Conservation (phyloP, 2,113 vertebrate species). For the Picathartes gymnocephalus region DNA sequence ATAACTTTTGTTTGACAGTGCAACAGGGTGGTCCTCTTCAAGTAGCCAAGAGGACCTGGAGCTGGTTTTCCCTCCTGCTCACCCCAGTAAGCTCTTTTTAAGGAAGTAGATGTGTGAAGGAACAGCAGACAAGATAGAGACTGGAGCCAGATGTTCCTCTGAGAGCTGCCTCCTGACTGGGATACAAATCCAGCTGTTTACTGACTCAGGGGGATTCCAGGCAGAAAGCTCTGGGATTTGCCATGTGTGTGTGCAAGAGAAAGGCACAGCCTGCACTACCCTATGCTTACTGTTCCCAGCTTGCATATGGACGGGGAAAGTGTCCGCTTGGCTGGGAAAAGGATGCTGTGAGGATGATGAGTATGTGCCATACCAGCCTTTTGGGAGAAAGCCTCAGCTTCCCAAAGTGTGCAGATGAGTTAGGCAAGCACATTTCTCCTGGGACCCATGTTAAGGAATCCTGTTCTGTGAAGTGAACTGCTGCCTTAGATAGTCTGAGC, state of each 20-base stretch:
- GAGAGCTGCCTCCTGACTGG: slow-evolving; percentile 10
- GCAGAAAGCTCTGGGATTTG: slow-evolving; percentile 47
- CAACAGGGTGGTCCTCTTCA: slow-evolving; percentile 20
- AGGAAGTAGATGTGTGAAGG: slow-evolving; percentile 53
- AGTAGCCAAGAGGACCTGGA: slow-evolving; percentile 11
- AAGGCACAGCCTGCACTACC: neutral
- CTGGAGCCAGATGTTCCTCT: slow-evolving; percentile 17
- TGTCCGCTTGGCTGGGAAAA: neutral
- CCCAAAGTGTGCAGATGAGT: neutral
- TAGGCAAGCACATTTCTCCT: neutral
- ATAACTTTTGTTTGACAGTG: slow-evolving; percentile 20
- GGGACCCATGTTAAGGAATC: neutral
- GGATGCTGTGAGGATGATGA: neutral
- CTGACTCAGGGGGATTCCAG: slow-evolving; percentile 24
- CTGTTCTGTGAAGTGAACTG: neutral
- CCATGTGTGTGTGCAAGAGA: rapidly evolving
- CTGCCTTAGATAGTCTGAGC: neutral
- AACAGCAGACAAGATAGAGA: slow-evolving; percentile 50
- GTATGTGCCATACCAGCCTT: neutral
- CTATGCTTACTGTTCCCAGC: neutral
- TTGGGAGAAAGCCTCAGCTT: neutral
- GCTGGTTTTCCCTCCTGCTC: neutral
- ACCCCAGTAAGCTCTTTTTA: neutral
- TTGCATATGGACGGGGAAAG: neutral
- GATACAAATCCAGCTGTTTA: slow-evolving; percentile 44